Percentiles rank a stretch among this genome's conserved stretches.
phyloP scores from a whole-genome alignment of 1,140 invertebrate genomes.

The Batillaria attramentaria region DNA sequence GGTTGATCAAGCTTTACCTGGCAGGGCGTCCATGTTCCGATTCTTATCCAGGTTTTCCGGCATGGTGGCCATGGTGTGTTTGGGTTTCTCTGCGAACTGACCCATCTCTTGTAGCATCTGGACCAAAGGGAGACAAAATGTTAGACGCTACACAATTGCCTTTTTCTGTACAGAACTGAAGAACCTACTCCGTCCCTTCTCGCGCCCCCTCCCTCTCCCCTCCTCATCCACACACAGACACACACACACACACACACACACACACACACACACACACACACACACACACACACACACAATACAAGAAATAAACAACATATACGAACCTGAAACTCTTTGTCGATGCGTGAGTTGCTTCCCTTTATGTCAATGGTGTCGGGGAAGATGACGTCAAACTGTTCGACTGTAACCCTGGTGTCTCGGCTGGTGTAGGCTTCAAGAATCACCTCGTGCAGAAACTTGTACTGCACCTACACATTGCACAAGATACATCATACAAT shows the following conservation, averaged over 20 bases:
- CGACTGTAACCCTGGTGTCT: too few relatives aligned
- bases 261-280: background rate
- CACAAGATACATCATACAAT: background rate
- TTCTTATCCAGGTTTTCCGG: conserved; percentile 10
- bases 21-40: background rate
- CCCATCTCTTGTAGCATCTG: conserved; percentile 18
- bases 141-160: background rate
- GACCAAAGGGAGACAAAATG: too few relatives aligned
- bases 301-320: background rate
- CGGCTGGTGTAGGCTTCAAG: background rate
- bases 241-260: background rate
- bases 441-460: conserved; percentile 15
- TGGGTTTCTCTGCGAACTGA: background rate
- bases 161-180: too few relatives aligned
- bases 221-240: too few relatives aligned
- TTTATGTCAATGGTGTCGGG: background rate
- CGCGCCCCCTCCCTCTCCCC: too few relatives aligned
- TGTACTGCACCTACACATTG: background rate
- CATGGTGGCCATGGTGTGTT: background rate
- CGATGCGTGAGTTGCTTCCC: background rate
- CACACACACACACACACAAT: background rate
- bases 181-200: too few relatives aligned
- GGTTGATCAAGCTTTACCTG: conserved; percentile 17
- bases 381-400: too few relatives aligned
- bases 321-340: background rate